Evolutionary conservation across 2,113 vertebrate species (phyloP).

Genomic region (Cyprinus carpio): DNA sequence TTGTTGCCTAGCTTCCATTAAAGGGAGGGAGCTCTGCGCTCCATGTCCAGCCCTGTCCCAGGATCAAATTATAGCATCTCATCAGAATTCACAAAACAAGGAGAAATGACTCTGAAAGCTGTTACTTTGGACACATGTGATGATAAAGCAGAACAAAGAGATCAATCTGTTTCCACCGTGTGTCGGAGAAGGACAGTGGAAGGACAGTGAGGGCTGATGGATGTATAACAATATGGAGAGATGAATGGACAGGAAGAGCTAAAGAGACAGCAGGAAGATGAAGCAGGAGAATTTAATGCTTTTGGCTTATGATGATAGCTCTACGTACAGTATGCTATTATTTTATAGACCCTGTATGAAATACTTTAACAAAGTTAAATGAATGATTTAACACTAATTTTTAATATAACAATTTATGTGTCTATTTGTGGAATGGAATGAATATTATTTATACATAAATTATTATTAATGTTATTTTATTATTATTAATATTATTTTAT

Average conservation of each 20-base stretch:
- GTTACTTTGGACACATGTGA: slow-evolving; percentile 20
- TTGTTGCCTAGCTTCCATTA: neutral
- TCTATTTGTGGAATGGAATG: no score
- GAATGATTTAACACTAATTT: no score
- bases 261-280: slow-evolving; percentile 34
- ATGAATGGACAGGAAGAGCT: slow-evolving; percentile 40
- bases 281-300: neutral
- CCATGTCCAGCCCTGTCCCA: neutral
- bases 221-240: slow-evolving; percentile 29
- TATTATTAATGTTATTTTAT: no score
- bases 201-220: slow-evolving; percentile 37
- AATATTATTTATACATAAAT: no score
- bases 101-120: slow-evolving; percentile 6
- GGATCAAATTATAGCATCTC: neutral
- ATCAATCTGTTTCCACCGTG: slow-evolving; percentile 24
- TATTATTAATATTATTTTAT: no score
- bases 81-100: neutral
- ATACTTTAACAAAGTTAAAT: neutral
- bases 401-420: no score
- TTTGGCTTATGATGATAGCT: neutral
- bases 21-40: neutral
- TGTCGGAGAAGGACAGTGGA: slow-evolving; percentile 31
- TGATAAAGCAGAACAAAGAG: slow-evolving; percentile 34
- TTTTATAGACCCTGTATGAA: neutral
- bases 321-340: neutral